These are phyloP conservation scores for Apotomis turbidana DNA, from an alignment of 2,888 invertebrate species.

Conservation along the genomic window DNA sequence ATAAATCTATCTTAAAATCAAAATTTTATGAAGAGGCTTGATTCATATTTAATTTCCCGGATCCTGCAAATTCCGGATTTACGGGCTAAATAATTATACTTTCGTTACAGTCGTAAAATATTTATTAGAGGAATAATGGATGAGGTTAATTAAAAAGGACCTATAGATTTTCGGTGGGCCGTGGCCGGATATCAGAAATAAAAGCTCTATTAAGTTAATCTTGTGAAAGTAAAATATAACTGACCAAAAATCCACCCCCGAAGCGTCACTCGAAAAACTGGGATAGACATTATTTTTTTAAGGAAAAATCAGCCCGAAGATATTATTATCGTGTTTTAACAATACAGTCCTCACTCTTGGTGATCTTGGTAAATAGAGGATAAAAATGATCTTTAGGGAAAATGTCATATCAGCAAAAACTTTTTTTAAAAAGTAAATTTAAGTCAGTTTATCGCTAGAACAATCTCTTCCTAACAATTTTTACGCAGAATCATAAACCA, in stretches of 20 bases:
- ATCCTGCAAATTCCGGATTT: slow-evolving; percentile 1
- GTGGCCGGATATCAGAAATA: neutral
- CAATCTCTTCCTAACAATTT: slow-evolving; percentile 1
- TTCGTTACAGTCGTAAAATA: slow-evolving; percentile 17
- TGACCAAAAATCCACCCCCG: neutral
- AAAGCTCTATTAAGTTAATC: neutral
- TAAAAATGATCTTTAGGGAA: neutral
- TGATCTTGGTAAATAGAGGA: neutral
- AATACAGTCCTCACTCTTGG: too few relatives aligned
- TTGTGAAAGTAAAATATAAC: neutral
- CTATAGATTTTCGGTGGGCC: slow-evolving; percentile 2
- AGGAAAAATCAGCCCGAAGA: too few relatives aligned
- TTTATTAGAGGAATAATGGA: slow-evolving; percentile 20
- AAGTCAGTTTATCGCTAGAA: neutral
- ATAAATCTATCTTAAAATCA: neutral
- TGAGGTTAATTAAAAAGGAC: slow-evolving; percentile 21
- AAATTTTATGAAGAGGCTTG: neutral
- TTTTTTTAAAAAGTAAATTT: neutral
- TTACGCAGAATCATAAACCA: slow-evolving; percentile 10
- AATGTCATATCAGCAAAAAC: neutral
- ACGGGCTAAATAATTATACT: slow-evolving; percentile 12
- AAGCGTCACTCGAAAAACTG: neutral
- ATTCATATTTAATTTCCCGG: neutral
- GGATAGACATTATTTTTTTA: too few relatives aligned
- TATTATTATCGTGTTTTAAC: too few relatives aligned